Percentiles rank a stretch among this genome's conserved stretches.
Evolutionary conservation across 53 echinoderm and acorn worm genomes (phyloP).

Genomic region (Mesocentrotus franciscanus): DNA sequence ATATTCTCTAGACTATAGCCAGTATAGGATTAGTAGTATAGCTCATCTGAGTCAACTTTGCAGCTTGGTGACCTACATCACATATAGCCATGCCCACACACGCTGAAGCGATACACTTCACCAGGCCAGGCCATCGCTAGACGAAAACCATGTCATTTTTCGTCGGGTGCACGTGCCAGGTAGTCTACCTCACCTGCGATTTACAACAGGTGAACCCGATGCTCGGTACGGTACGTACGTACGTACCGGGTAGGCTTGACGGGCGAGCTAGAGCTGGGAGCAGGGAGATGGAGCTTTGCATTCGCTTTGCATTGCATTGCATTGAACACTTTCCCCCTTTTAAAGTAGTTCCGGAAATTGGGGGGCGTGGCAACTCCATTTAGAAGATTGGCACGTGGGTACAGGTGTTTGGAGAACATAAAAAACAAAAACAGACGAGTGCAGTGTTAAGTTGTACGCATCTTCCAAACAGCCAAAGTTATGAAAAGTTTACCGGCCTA

Average conservation of each 20-base stretch:
- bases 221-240: background rate
- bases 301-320: background rate
- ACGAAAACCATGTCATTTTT: background rate
- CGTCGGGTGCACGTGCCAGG: background rate
- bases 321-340: background rate
- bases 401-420: background rate
- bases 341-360: constrained; percentile 36
- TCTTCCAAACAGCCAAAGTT: too few relatives aligned
- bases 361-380: background rate
- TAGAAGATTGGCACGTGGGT: background rate
- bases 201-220: background rate
- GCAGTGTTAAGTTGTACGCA: background rate
- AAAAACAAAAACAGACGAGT: background rate
- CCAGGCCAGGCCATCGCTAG: background rate
- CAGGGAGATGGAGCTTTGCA: too few relatives aligned
- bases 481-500: too few relatives aligned
- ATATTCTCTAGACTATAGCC: too few relatives aligned
- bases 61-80: background rate
- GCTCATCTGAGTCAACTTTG: background rate
- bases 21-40: too few relatives aligned
- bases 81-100: background rate
- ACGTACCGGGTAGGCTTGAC: background rate
- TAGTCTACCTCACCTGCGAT: constrained; percentile 4
- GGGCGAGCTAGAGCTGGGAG: too few relatives aligned
- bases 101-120: background rate